Conservation (phyloP, 2,888 invertebrate species). For the Alloscopus bannaensis region DNA sequence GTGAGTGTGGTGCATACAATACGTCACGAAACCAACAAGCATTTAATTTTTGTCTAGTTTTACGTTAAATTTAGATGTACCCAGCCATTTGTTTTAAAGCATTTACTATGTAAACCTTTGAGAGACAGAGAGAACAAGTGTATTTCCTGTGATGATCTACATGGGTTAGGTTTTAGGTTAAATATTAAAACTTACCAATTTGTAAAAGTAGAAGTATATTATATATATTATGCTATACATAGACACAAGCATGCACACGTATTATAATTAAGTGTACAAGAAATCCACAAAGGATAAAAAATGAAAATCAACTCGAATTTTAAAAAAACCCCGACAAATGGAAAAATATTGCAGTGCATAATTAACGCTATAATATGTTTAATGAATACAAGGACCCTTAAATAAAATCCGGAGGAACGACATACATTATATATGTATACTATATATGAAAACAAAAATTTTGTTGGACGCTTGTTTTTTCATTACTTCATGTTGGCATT, state of each 20-base stretch:
- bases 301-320: neutral
- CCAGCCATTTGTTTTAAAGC: constrained; percentile 13
- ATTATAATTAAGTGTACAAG: too few relatives aligned
- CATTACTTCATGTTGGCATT: too few relatives aligned
- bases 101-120: constrained; percentile 10
- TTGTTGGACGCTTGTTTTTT: too few relatives aligned
- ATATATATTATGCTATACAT: too few relatives aligned
- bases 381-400: constrained; percentile 3
- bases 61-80: neutral
- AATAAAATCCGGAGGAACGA: constrained; percentile 4
- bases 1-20: too few relatives aligned
- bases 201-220: neutral
- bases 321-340: neutral
- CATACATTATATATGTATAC: too few relatives aligned
- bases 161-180: constrained; percentile 1
- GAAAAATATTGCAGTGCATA: constrained; percentile 18
- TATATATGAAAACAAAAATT: too few relatives aligned
- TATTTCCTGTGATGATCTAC: constrained; percentile 16
- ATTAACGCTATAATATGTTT: constrained; percentile 3
- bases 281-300: neutral
- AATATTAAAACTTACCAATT: neutral
- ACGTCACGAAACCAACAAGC: neutral
- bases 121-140: too few relatives aligned
- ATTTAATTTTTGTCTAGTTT: neutral
- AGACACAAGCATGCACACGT: too few relatives aligned